These are phyloP conservation scores for Netelia virgata DNA, from an alignment of 2,888 invertebrate genomes.

Conservation along the genomic window DNA sequence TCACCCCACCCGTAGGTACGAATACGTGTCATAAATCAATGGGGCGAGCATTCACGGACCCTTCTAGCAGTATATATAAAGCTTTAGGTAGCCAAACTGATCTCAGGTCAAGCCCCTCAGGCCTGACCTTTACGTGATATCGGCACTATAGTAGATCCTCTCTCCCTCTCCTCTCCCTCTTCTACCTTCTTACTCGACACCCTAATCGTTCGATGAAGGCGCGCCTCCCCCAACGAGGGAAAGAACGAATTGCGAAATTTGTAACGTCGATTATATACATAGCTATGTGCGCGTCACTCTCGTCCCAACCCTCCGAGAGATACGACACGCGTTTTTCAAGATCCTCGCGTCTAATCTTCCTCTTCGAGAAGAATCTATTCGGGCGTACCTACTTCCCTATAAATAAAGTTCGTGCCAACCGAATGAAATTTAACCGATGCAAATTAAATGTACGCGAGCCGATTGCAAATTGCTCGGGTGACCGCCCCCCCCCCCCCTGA, in stretches of 20 bases:
- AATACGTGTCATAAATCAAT: slow-evolving; percentile 59
- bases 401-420: no score
- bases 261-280: slow-evolving; percentile 34
- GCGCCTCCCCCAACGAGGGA: slow-evolving; percentile 4
- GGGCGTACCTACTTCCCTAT: no score
- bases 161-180: neutral
- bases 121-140: slow-evolving; percentile 58
- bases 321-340: neutral
- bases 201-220: slow-evolving; percentile 55
- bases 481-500: no score
- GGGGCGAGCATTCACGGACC: slow-evolving; percentile 46
- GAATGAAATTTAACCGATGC: no score
- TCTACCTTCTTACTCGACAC: slow-evolving; percentile 48
- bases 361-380: neutral
- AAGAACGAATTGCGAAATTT: slow-evolving; percentile 63
- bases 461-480: no score
- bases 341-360: neutral
- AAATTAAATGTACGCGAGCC: no score
- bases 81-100: slow-evolving; percentile 47
- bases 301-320: neutral
- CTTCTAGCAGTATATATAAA: slow-evolving; percentile 40
- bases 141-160: slow-evolving; percentile 19
- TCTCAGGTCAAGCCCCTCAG: slow-evolving; percentile 50
- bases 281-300: slow-evolving; percentile 4
- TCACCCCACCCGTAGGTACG: slow-evolving; percentile 11